These are phyloP conservation scores for Syrista parreyssii DNA, from an alignment of 2,888 invertebrate genomes.

Conservation along the genomic window DNA sequence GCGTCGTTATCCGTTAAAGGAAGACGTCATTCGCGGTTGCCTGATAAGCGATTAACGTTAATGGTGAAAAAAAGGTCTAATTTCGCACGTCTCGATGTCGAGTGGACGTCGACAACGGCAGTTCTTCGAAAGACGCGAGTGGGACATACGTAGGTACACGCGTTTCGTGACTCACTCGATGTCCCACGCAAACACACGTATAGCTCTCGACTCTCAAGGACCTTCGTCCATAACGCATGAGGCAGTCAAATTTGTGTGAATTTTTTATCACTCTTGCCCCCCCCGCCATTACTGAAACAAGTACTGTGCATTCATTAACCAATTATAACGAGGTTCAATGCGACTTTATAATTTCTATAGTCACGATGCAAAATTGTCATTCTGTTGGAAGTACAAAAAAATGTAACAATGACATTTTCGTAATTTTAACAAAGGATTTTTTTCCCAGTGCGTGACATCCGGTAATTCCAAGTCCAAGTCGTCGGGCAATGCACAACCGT, in stretches of 20 bases:
- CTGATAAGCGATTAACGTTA: neutral
- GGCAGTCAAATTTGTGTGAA: neutral
- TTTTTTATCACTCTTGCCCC: neutral
- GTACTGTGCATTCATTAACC: neutral
- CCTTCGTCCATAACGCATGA: neutral
- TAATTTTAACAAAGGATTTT: neutral
- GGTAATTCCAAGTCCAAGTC: neutral
- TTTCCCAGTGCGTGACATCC: neutral
- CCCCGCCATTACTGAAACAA: neutral
- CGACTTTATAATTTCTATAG: neutral
- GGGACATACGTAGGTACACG: slow-evolving; percentile 4
- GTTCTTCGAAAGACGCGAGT: neutral
- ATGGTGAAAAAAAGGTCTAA: neutral
- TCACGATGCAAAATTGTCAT: neutral
- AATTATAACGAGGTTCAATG: neutral
- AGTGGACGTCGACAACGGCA: neutral
- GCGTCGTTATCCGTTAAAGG: neutral
- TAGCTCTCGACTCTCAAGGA: neutral
- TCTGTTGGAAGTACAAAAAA: neutral
- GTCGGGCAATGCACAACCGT: neutral
- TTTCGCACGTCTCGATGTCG: no score
- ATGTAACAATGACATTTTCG: neutral
- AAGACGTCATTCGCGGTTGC: neutral
- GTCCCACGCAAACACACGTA: neutral
- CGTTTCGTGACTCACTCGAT: slow-evolving; percentile 10